Evolutionary conservation across 2,888 invertebrate genomes (phyloP).

Genomic region (Timandra comae): DNA sequence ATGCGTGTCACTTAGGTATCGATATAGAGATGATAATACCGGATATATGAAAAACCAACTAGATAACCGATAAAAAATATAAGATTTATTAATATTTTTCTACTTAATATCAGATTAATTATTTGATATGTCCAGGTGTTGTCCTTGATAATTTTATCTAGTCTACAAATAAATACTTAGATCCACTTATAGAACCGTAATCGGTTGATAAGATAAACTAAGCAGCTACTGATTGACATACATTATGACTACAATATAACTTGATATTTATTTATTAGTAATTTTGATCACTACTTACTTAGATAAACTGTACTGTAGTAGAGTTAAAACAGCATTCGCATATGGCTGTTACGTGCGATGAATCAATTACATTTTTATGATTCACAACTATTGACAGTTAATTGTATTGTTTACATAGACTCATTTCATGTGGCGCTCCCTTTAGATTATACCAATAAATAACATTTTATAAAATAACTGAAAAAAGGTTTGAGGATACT

Average conservation of each 20-base stretch:
- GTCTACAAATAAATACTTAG: conserved; percentile 16
- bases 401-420: background rate
- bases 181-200: conserved; percentile 21
- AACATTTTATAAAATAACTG: too few species aligned
- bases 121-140: conserved; percentile 3
- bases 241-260: conserved; percentile 1
- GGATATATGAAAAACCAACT: background rate
- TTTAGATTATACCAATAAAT: too few species aligned
- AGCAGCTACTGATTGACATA: conserved; percentile 13
- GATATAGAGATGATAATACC: conserved; percentile 41
- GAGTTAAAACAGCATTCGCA: too few species aligned
- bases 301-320: conserved; percentile 11
- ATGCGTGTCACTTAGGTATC: conserved; percentile 49
- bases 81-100: too few species aligned
- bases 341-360: too few species aligned
- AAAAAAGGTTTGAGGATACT: too few species aligned
- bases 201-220: conserved; percentile 16
- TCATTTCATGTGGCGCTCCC: too few species aligned
- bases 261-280: background rate
- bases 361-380: too few species aligned
- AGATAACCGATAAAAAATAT: too few species aligned
- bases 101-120: background rate
- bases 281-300: conserved; percentile 1
- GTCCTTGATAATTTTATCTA: conserved; percentile 23
- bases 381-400: conserved; percentile 3